A percentile compares a stretch with the other conserved stretches of the same genome.
phyloP scores from a whole-genome alignment of 64 coral and sea anemone genomes.

The Pocillopora verrucosa region DNA sequence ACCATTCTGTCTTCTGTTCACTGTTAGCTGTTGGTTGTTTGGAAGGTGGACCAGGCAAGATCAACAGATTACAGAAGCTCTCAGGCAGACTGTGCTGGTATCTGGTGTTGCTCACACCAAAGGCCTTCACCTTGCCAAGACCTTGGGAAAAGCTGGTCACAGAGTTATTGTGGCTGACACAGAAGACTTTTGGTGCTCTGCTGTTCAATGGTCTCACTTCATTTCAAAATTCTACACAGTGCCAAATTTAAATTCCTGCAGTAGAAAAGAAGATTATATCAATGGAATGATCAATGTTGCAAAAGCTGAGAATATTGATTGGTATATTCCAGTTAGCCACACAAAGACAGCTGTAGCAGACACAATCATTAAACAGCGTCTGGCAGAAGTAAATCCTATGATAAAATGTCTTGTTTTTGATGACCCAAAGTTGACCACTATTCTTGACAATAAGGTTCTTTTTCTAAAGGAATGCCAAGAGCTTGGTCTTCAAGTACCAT shows the following conservation, averaged over 20 bases:
- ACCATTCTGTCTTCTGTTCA: conserved; percentile 31
- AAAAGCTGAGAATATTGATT: conserved; percentile 52
- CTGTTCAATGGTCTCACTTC: conserved; percentile 38
- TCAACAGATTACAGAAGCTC: not conserved
- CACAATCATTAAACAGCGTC: conserved; percentile 36
- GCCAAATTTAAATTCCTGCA: conserved; percentile 18
- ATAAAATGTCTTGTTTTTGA: conserved; percentile 52
- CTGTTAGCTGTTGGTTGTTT: conserved; percentile 22
- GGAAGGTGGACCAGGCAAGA: not conserved
- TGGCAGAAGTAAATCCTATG: conserved; percentile 13
- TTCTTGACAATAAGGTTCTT: conserved; percentile 41
- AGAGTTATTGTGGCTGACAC: conserved; percentile 40
- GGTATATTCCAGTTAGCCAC: conserved; percentile 71
- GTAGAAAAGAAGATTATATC: conserved; percentile 44
- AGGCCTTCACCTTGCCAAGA: conserved; percentile 24
- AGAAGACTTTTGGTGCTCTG: conserved; percentile 40
- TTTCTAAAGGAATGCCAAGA: conserved; percentile 42
- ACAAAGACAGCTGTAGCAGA: conserved; percentile 21
- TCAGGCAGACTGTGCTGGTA: conserved; percentile 50
- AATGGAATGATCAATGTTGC: conserved; percentile 53
- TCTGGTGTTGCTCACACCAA: conserved; percentile 39
- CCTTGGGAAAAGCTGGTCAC: conserved; percentile 54
- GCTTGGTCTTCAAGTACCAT: conserved; percentile 25
- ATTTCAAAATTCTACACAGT: conserved; percentile 38
- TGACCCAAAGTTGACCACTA: conserved; percentile 28